Evolutionary conservation across 2,113 vertebrate species (phyloP).

Genomic region (Copsychus sechellarum): DNA sequence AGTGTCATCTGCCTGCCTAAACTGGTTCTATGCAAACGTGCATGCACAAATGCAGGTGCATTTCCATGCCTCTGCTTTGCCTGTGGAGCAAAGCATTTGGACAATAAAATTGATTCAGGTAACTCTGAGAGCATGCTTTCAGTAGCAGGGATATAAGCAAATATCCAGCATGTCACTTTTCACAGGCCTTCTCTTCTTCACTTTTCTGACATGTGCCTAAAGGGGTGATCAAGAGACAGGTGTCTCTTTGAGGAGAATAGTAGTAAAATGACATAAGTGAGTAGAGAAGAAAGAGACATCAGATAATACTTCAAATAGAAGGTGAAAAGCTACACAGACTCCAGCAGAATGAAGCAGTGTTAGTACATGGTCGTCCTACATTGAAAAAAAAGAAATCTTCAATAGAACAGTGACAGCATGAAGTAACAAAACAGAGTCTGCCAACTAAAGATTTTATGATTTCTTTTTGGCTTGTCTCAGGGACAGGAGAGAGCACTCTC

Average conservation of each 20-base stretch:
- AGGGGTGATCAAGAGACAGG: slow-evolving; percentile 5
- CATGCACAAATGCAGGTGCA: neutral
- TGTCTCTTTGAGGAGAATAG: slow-evolving; percentile 1
- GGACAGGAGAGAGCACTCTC: neutral
- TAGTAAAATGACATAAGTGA: slow-evolving; percentile 16
- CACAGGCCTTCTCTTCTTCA: neutral
- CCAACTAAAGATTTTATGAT: neutral
- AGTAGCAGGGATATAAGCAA: neutral
- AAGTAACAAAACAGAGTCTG: neutral
- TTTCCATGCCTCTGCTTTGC: neutral
- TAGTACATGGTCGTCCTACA: neutral
- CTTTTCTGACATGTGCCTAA: neutral
- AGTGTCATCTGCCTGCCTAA: neutral
- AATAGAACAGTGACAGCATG: neutral
- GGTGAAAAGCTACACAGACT: slow-evolving; percentile 8
- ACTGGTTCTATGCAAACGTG: neutral
- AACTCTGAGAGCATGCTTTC: neutral
- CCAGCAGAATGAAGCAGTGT: neutral
- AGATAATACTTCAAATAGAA: slow-evolving; percentile 19
- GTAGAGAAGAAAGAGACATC: neutral
- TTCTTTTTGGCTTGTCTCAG: neutral
- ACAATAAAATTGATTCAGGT: neutral
- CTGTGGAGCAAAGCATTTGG: neutral
- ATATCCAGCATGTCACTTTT: neutral
- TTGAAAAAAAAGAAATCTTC: neutral